A percentile compares a stretch with the other conserved stretches of the same genome.
These are phyloP conservation scores for Campoplex capitator DNA, from an alignment of 2,888 invertebrate genomes.

Conservation along the genomic window DNA sequence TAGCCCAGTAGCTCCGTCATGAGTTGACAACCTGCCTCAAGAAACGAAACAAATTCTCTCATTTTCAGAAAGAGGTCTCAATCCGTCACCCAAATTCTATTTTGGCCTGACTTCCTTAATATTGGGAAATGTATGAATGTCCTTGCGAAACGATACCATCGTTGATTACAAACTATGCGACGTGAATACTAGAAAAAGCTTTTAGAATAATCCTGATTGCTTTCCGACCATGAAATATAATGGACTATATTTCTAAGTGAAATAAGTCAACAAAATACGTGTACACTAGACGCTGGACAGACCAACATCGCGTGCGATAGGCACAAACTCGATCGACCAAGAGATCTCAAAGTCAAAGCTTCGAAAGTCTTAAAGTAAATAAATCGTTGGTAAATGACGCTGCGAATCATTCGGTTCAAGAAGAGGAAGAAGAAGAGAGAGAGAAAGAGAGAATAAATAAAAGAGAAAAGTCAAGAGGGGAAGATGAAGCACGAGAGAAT, in stretches of 20 bases:
- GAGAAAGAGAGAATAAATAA: background rate
- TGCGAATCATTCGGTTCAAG: conserved; percentile 30
- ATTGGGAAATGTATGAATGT: background rate
- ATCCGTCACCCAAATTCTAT: too few species aligned
- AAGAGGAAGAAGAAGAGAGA: conserved; percentile 22
- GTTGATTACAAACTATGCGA: background rate
- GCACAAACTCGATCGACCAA: conserved; percentile 4
- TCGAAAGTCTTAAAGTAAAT: conserved; percentile 12
- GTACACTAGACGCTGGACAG: background rate
- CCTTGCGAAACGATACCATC: conserved; percentile 18
- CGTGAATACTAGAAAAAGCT: background rate
- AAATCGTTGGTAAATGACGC: conserved; percentile 12
- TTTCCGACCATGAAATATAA: background rate
- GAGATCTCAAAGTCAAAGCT: conserved; percentile 2
- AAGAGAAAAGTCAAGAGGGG: background rate
- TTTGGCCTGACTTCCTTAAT: background rate
- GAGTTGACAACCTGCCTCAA: too few species aligned
- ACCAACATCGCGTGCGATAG: conserved; percentile 21
- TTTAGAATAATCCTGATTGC: conserved; percentile 1
- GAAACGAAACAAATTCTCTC: too few species aligned
- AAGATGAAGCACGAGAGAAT: conserved; percentile 27
- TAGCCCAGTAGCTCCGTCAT: too few species aligned
- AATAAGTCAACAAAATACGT: background rate
- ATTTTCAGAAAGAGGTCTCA: too few species aligned
- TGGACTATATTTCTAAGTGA: background rate